Evolutionary conservation across 2,797 vertebrate species (phyloP), one percentile per base, ranked within the genome.

Genomic region (Rhinatrema bivittatum): DNA sequence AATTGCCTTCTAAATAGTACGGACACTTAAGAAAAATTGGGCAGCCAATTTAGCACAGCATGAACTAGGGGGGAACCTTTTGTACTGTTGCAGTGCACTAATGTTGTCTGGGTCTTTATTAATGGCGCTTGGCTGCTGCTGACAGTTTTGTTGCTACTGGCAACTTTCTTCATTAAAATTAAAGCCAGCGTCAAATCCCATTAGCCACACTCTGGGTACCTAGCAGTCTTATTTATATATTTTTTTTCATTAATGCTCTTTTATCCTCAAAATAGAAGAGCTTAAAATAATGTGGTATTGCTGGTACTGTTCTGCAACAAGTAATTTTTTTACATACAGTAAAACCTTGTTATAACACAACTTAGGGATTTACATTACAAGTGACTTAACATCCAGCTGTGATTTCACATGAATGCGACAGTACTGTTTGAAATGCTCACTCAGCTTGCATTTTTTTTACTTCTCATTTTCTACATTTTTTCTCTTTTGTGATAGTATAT

Each of bases 71-170:
- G n/a, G 78, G 67, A 72, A 74, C 84, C 80, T 82, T 83, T 82
- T 79, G 82, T 76, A 68, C 74, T 62, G 74, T 66, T 72, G 72
- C 74, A 11, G 57, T 67, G 73, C 72, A 64, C 81, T 84, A 72
- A 81, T 81, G 82, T 80, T 75, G 76, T 76, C 79, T 68, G 62
- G 53, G 56, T 68, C 76, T 82, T 83, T 85, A 84, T 85, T 87
- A 84, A 86, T 82, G 82, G 82, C 77, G 68, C 81, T 80, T 83
- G 69, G 81, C 72, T 60, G 79, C 78, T 44, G 74, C 81, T 89
- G 89, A 89, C 89, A 88, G 88, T 81, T 88, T 78, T 82, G 78
- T 88, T 79, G 87, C 88, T 88, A 84, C 74, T 82, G 85, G 88
- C 86, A 75, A 84, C 87, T 86, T 88, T 86, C 78, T 84, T 84